Base-by-base conservation (phyloP, 2,888 invertebrate species). In the Drosophila monieri region DNA sequence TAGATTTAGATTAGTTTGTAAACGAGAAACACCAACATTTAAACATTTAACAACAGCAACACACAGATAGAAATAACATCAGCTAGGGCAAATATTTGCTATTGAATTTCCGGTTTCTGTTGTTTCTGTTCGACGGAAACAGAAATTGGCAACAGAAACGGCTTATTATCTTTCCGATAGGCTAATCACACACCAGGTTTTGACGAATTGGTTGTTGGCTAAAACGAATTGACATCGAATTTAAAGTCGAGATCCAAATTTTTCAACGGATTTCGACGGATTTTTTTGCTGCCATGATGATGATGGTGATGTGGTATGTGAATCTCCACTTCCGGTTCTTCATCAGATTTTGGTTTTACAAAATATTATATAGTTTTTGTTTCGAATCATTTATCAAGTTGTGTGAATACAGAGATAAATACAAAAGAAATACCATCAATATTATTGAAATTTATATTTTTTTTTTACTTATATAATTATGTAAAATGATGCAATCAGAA, bases 161-260 rank as follows among this genome's bases (percentile, higher is more conserved):
- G 54, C 55, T 66, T 15, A 35, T 12, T 35, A 35, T 66, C 37
- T 52, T 23, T 23, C 21, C 21, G 27, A 52, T 21, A 30, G 44
- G 37, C n/a, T 54, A 65, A 54, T 49, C 51, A 76, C 72, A 85
- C 81, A 85, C 86, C 80, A 71, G 73, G 12, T 21, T 43, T 84
- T 59, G 75, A 55, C 53, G 59, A 48, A 55, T 62, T 48, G 74
- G 58, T 55, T 68, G 55, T 75, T 85, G 78, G 88, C 90, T 90
- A 90, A 89, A 90, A 90, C 78, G 90, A 90, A 84, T 90, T 89
- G 71, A 90, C 90, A 88, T 90, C 89, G 73, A 90, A 90, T 79
- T 90, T 90, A 76, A 90, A 90, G 73, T 90, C 89, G 73, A 90
- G 90, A 89, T 90, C 89, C 89, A 90, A 85, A 77, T 90, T 90